phyloP scores from a whole-genome alignment of 2,888 invertebrate species.

The Melinaea menophilus region DNA sequence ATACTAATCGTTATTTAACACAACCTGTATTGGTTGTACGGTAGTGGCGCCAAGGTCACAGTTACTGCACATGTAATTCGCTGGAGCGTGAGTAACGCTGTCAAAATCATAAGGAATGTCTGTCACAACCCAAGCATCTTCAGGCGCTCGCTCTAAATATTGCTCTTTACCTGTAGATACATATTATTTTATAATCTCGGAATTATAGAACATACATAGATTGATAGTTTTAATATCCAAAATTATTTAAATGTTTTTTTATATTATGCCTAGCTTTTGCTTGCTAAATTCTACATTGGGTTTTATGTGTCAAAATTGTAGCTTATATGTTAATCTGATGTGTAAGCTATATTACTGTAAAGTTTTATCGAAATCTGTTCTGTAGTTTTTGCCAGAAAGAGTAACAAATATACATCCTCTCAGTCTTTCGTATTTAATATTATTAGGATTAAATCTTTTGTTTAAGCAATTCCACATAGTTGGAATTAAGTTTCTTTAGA shows the following conservation, averaged over 20 bases:
- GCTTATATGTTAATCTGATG: no score
- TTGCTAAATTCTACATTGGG: no score
- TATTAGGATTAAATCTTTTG: not conserved
- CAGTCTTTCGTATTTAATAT: not conserved
- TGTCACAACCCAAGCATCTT: conserved; percentile 40
- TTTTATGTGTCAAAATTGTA: no score
- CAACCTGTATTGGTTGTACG: conserved; percentile 52
- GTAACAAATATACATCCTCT: no score
- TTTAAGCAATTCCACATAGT: not conserved
- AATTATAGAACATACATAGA: not conserved
- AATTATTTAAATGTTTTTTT: no score
- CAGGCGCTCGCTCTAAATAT: conserved; percentile 47
- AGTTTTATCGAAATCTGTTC: no score
- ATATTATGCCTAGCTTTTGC: no score
- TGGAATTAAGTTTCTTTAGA: not conserved
- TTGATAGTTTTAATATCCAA: no score
- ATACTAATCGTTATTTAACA: not conserved
- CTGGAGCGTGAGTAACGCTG: conserved; percentile 60
- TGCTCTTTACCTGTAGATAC: conserved; percentile 51
- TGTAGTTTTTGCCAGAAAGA: no score
- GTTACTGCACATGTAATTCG: conserved; percentile 50
- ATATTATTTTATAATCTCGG: not conserved
- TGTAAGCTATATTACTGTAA: no score
- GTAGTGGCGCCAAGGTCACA: conserved; percentile 48
- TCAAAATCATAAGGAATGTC: conserved; percentile 52